phyloP scores from a whole-genome alignment of 2,797 vertebrate species.

The Sternotherus odoratus region DNA sequence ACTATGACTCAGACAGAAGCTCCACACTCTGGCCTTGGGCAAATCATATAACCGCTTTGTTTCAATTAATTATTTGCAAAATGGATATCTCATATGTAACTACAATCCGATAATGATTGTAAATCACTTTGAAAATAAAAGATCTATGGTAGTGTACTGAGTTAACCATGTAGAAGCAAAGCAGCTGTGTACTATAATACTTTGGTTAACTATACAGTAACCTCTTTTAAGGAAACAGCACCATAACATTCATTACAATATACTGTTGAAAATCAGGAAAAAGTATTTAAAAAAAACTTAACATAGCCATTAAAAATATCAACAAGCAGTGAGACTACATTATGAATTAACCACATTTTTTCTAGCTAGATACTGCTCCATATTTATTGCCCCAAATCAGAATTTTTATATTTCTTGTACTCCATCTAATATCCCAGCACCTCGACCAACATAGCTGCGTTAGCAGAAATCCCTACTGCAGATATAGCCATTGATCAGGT shows the following conservation, averaged over 20 bases:
- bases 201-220: not conserved
- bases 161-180: not conserved
- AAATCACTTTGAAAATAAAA: not conserved
- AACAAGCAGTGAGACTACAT: not conserved
- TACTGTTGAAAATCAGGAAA: not conserved
- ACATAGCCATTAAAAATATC: not conserved
- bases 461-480: not conserved
- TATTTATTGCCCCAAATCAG: not conserved
- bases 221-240: not conserved
- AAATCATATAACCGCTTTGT: not conserved
- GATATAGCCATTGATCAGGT: not conserved
- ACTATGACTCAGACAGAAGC: not conserved
- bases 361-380: not conserved
- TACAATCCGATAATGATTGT: not conserved
- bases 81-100: not conserved
- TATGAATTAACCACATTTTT: not conserved
- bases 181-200: not conserved
- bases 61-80: not conserved
- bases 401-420: not conserved
- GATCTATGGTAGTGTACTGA: not conserved
- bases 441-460: too few relatives aligned
- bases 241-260: not conserved
- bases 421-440: not conserved
- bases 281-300: not conserved
- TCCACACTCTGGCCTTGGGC: not conserved